Evolutionary conservation across 92 coral and sea anemone genomes (phyloP), one percentile per base, ranked within the genome.

Genomic region (Porites evermanni): DNA sequence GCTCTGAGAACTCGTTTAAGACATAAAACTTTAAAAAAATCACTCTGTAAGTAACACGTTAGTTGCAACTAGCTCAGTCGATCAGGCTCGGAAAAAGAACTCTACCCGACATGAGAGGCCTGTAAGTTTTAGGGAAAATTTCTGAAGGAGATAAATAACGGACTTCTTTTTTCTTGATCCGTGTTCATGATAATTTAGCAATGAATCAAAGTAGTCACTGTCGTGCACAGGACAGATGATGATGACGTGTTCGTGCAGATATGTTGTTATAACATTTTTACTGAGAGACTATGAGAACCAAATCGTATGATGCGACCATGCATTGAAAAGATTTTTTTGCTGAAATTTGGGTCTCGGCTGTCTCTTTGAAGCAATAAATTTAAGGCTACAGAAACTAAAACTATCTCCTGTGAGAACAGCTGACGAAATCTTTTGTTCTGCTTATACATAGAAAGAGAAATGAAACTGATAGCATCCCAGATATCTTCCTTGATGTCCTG

Each of bases 361-460:
- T 71, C 75, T 71, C 75, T 44, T 71, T 71, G 4, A 71, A 71
- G 54, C 75, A 21, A 71, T 71, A 71, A 58, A 71, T 71, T 71
- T 44, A 71, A 71, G 9, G 52, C 75, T 8, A 61, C 66, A 12
- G 66, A 61, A 71, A 71, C 75, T 71, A 71, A 71, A 71, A 44
- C 75, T 71, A 71, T 71, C 75, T 71, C 75, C 75, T 71, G 75
- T 71, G 75, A 71, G 75, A 71, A 71, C 4, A 71, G 75, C 75
- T 3, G 75, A 71, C 75, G 75, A 0, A 71, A 71, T 26, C 66
- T 61, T 61, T 61, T 72, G 17, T 12, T 29, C 32, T 29, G 32
- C 32, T 29, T 29, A 29, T 29, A 29, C 32, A 29, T 29, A 29
- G 32, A 29, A 29, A 29, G 32, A 29, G 32, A 29, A 29, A 29